phyloP scores from a whole-genome alignment of 1,140 invertebrate genomes.

The Anthonomus grandis region DNA sequence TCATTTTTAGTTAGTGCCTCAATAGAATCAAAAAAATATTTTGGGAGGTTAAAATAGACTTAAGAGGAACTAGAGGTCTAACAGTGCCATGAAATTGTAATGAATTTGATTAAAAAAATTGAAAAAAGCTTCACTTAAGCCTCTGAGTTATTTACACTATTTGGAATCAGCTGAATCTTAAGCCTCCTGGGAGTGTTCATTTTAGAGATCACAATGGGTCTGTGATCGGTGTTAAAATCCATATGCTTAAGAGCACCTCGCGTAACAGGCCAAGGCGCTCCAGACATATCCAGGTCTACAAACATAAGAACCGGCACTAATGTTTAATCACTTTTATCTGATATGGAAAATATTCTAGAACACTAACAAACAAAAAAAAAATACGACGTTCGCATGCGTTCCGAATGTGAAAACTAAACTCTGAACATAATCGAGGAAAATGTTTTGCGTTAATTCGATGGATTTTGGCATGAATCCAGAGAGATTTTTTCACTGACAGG shows the following conservation, averaged over 20 bases:
- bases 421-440: slow-evolving; percentile 15
- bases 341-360: too few relatives aligned
- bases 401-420: background rate
- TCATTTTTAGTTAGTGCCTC: too few relatives aligned
- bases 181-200: slow-evolving; percentile 29
- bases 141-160: slow-evolving; percentile 30
- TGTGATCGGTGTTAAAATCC: slow-evolving; percentile 49
- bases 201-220: slow-evolving; percentile 16
- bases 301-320: slow-evolving; percentile 8
- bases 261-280: slow-evolving; percentile 67
- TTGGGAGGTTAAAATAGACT: too few relatives aligned
- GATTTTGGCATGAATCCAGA: too few relatives aligned
- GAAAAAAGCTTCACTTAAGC: background rate
- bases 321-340: background rate
- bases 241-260: slow-evolving; percentile 59
- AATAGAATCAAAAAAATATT: too few relatives aligned
- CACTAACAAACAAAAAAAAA: background rate
- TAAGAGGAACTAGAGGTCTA: too few relatives aligned
- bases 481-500: too few relatives aligned
- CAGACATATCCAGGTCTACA: slow-evolving; percentile 32
- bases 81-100: too few relatives aligned
- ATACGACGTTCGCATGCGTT: background rate
- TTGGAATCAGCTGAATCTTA: slow-evolving; percentile 18
- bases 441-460: too few relatives aligned
- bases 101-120: too few relatives aligned